A percentile compares a stretch with the other conserved stretches of the same genome.
These are phyloP conservation scores for Xenopus tropicalis DNA, from an alignment of 2,113 vertebrate genomes.

Conservation along the genomic window DNA sequence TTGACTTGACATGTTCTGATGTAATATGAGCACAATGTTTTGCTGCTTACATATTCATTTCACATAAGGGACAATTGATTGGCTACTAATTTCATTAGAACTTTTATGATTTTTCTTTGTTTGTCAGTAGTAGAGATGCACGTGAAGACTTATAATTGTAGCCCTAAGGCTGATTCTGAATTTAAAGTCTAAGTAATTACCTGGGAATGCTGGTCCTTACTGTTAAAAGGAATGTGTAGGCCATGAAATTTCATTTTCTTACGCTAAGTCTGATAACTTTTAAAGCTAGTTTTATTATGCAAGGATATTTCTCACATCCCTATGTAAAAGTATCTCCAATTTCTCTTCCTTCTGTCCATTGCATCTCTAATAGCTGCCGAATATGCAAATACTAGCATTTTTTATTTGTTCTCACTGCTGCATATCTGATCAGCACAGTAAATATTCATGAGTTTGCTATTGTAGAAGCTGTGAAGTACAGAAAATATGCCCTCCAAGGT, in stretches of 20 bases:
- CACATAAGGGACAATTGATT: too few relatives aligned
- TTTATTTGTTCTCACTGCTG: slow-evolving; percentile 58
- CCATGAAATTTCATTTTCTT: neutral
- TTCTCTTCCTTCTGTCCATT: slow-evolving; percentile 50
- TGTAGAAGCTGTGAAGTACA: slow-evolving; percentile 52
- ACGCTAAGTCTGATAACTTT: slow-evolving; percentile 57
- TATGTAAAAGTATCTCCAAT: slow-evolving; percentile 55
- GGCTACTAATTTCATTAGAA: too few relatives aligned
- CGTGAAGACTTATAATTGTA: too few relatives aligned
- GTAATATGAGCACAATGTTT: too few relatives aligned
- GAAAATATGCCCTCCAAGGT: slow-evolving; percentile 53
- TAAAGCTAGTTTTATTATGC: slow-evolving; percentile 71
- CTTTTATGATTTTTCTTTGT: too few relatives aligned
- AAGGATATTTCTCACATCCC: slow-evolving; percentile 59
- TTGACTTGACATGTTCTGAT: too few relatives aligned
- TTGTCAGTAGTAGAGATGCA: too few relatives aligned
- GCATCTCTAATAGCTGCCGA: slow-evolving; percentile 57
- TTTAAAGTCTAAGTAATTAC: too few relatives aligned
- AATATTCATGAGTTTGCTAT: slow-evolving; percentile 66
- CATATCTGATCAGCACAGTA: slow-evolving; percentile 59
- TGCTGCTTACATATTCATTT: too few relatives aligned
- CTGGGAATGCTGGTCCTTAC: too few relatives aligned
- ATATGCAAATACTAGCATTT: slow-evolving; percentile 60
- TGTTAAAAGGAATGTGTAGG: too few relatives aligned
- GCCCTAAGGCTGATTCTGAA: too few relatives aligned